phyloP scores from a whole-genome alignment of 2,113 vertebrate species.

The Callaeas wilsoni region DNA sequence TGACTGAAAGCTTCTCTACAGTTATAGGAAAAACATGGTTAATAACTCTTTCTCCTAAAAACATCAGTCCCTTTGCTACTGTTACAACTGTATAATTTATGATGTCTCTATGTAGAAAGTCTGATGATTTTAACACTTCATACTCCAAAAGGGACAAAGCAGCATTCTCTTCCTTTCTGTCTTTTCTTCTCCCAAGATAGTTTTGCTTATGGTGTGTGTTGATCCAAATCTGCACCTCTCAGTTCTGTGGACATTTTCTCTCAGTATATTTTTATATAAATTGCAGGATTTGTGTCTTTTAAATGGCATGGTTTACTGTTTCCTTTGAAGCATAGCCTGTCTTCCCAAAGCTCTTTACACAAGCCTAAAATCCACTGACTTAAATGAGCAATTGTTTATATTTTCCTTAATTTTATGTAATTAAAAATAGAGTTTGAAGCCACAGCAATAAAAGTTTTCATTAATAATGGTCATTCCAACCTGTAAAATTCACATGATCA shows the following conservation, averaged over 20 bases:
- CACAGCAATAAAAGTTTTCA: not conserved
- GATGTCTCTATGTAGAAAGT: not conserved
- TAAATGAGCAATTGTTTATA: not conserved
- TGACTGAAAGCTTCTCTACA: not conserved
- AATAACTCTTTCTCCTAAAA: not conserved
- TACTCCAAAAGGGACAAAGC: not conserved
- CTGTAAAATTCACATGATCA: not conserved
- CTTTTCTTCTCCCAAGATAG: not conserved
- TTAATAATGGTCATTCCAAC: not conserved
- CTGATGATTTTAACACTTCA: not conserved
- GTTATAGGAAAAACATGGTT: not conserved
- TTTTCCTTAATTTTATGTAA: not conserved
- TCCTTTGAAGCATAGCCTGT: not conserved
- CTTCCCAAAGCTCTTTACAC: not conserved
- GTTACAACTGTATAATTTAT: not conserved
- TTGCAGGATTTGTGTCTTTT: not conserved
- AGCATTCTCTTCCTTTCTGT: not conserved
- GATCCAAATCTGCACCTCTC: not conserved
- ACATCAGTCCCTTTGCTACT: not conserved
- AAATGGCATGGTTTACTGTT: not conserved
- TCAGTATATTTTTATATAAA: not conserved
- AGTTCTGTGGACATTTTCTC: not conserved
- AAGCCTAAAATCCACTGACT: not conserved
- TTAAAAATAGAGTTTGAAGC: not conserved
- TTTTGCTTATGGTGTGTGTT: not conserved